Conservation (phyloP, 1,140 invertebrate genomes). For the Caenorhabditis latens region DNA sequence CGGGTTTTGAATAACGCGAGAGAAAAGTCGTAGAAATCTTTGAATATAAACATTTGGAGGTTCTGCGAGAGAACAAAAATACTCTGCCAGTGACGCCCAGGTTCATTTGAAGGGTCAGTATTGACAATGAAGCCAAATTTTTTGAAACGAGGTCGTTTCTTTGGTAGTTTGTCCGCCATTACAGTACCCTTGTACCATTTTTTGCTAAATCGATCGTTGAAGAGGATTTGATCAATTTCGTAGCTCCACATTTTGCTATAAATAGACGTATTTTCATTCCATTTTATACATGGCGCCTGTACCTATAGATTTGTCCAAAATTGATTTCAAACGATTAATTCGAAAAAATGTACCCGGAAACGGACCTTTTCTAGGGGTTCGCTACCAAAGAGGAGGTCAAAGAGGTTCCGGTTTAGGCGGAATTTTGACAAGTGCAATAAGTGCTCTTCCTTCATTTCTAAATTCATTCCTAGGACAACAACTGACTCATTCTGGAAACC, state of each 20-base stretch:
- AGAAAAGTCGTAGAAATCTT: background rate
- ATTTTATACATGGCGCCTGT: slow-evolving; percentile 6
- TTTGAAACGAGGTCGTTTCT: background rate
- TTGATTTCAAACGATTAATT: background rate
- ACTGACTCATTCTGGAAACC: background rate
- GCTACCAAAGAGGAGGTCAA: background rate
- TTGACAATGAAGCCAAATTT: slow-evolving; percentile 5
- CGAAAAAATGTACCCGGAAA: slow-evolving; percentile 13
- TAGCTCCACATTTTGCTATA: slow-evolving; percentile 5
- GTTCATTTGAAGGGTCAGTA: background rate
- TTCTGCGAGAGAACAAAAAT: background rate
- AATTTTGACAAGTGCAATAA: background rate
- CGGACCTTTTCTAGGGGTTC: background rate
- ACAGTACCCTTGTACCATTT: slow-evolving; percentile 1
- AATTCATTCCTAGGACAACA: slow-evolving; percentile 5
- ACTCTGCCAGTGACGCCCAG: background rate
- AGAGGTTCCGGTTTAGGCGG: background rate
- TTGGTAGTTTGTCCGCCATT: background rate
- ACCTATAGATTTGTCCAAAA: slow-evolving; percentile 9
- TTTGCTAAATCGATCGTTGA: background rate
- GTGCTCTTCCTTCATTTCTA: background rate
- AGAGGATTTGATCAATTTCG: background rate
- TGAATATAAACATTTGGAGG: slow-evolving; percentile 9
- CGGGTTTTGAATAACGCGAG: background rate
- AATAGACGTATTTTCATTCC: background rate